A percentile compares a stretch with the other conserved stretches of the same genome.
These are phyloP conservation scores for Coelopa pilipes DNA, from an alignment of 2,888 invertebrate genomes.

Conservation along the genomic window DNA sequence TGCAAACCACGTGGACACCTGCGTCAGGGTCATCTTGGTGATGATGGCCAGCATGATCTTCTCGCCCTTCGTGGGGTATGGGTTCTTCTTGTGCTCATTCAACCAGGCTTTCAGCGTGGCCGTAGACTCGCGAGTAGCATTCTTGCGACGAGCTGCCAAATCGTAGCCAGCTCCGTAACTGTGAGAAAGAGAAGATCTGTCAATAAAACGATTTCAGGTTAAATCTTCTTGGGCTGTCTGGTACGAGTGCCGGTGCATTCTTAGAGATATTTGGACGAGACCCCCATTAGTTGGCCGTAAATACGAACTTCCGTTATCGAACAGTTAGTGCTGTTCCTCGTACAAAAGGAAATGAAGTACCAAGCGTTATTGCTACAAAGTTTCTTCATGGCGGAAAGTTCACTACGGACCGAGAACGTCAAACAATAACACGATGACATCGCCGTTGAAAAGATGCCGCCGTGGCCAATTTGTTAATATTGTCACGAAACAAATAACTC, in stretches of 20 bases:
- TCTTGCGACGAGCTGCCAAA: slow-evolving; percentile 93
- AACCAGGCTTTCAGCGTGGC: slow-evolving; percentile 98
- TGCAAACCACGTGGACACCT: slow-evolving; percentile 97
- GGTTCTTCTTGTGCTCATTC: slow-evolving; percentile 96
- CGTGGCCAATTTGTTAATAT: slow-evolving; percentile 40
- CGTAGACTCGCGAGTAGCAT: slow-evolving; percentile 97
- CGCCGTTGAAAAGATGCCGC: slow-evolving; percentile 6
- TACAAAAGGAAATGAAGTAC: too few species aligned
- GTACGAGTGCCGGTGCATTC: too few species aligned
- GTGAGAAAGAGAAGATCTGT: slow-evolving; percentile 54
- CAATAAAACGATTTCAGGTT: too few species aligned
- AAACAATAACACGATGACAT: too few species aligned
- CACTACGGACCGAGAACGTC: too few species aligned
- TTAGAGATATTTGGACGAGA: too few species aligned
- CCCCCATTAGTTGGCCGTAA: too few species aligned
- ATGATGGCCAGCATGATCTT: slow-evolving; percentile 96
- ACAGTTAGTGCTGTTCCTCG: too few species aligned
- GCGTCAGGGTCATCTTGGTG: slow-evolving; percentile 95
- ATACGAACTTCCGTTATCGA: too few species aligned
- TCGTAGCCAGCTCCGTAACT: slow-evolving; percentile 95
- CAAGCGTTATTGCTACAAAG: too few species aligned
- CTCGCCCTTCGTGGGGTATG: slow-evolving; percentile 95
- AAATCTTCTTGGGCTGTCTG: too few species aligned
- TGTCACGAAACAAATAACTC: slow-evolving; percentile 28
- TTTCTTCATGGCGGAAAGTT: too few species aligned